Percentiles rank a stretch among this genome's conserved stretches.
phyloP scores from a whole-genome alignment of 2,113 vertebrate species.

The Muntiacus reevesi region DNA sequence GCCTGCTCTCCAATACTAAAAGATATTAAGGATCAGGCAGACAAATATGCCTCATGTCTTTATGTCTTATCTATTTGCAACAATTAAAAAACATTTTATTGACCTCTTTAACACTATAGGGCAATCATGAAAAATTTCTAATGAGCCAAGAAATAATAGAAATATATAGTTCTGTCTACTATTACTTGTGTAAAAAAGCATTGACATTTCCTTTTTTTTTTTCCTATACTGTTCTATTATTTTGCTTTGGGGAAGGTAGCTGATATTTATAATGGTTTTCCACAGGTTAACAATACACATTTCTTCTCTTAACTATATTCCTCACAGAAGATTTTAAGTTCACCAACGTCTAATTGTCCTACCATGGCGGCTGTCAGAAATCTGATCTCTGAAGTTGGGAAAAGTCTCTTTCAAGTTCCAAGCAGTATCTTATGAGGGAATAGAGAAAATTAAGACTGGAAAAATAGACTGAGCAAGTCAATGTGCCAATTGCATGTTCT shows the following conservation, averaged over 20 bases:
- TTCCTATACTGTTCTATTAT: neutral
- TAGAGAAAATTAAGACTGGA: constrained; percentile 40
- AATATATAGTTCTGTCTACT: neutral
- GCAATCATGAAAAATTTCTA: neutral
- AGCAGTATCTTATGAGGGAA: constrained; percentile 19
- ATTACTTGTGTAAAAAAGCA: neutral
- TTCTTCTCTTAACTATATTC: constrained; percentile 44
- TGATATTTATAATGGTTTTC: constrained; percentile 5
- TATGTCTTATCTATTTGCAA: neutral
- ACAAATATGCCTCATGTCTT: neutral
- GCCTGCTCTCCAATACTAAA: neutral
- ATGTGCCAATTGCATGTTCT: constrained; percentile 52
- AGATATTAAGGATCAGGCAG: neutral
- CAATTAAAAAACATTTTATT: neutral
- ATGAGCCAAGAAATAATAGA: neutral
- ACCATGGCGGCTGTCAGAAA: constrained; percentile 28
- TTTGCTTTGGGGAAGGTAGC: neutral
- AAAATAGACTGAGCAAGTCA: constrained; percentile 48
- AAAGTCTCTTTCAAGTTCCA: constrained; percentile 40
- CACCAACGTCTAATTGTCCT: constrained; percentile 21
- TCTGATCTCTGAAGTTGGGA: neutral
- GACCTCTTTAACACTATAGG: neutral
- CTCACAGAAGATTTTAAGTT: constrained; percentile 24
- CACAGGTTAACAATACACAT: neutral
- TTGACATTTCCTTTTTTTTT: neutral